These are phyloP conservation scores for Chunga burmeisteri DNA, from an alignment of 2,113 vertebrate genomes.

Conservation along the genomic window DNA sequence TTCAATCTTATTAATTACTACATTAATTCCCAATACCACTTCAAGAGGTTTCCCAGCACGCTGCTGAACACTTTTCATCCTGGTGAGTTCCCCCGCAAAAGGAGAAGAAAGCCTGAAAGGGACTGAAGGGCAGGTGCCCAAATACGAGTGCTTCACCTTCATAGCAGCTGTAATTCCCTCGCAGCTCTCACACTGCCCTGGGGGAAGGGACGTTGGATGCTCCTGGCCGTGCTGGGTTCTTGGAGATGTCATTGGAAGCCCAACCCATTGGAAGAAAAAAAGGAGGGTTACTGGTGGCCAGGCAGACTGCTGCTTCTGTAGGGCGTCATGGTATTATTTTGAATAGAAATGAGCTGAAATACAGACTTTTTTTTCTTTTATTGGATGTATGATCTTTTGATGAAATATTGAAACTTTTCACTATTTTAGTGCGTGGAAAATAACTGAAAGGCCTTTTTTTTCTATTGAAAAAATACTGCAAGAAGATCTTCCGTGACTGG, in stretches of 20 bases:
- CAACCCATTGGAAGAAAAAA: not conserved
- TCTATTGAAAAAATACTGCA: not conserved
- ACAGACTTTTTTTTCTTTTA: not conserved
- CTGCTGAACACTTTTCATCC: not conserved
- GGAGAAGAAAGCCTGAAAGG: rapidly evolving
- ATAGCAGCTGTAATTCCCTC: not conserved
- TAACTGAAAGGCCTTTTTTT: not conserved
- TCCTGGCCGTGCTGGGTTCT: not conserved
- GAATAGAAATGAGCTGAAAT: not conserved
- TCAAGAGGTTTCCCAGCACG: not conserved
- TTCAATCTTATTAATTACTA: not conserved
- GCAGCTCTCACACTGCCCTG: not conserved
- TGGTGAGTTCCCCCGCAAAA: not conserved
- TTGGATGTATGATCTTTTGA: not conserved
- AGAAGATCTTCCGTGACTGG: not conserved
- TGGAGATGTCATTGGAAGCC: not conserved
- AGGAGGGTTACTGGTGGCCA: not conserved
- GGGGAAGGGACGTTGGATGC: not conserved
- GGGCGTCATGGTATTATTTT: not conserved
- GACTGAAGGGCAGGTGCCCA: not conserved
- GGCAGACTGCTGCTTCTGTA: not conserved
- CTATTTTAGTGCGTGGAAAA: not conserved
- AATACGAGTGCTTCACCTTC: not conserved
- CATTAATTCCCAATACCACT: not conserved
- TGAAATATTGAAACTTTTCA: not conserved